phyloP scores from a whole-genome alignment of 1,140 invertebrate species.

The Lepidurus apus region DNA sequence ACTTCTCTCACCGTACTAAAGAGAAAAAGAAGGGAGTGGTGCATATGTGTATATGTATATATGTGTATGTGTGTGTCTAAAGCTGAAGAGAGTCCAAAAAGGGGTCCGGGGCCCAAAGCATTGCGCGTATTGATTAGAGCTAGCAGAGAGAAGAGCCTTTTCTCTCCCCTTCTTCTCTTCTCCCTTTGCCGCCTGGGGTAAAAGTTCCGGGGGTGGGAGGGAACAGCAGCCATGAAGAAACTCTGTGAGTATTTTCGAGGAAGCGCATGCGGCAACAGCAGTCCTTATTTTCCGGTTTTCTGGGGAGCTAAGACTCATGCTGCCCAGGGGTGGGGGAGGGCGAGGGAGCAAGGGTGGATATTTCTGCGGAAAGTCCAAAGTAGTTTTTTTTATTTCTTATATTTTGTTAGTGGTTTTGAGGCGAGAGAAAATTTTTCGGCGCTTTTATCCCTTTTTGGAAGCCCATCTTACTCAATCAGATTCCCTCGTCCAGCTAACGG shows the following conservation, averaged over 20 bases:
- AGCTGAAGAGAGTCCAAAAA: conserved; percentile 5
- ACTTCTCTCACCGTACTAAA: no score
- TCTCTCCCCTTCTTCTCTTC: no score
- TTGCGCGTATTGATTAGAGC: conserved; percentile 21
- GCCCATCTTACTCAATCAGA: background rate
- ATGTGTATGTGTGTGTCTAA: background rate
- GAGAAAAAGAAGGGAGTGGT: background rate
- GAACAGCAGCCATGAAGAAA: background rate
- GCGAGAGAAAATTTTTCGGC: conserved; percentile 5
- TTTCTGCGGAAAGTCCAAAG: background rate
- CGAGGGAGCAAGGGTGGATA: background rate
- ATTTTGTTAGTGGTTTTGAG: background rate
- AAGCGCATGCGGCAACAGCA: conserved; percentile 9
- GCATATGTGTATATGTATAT: background rate
- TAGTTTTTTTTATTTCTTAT: background rate
- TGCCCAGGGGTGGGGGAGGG: background rate
- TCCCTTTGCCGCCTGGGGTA: background rate
- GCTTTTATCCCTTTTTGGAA: background rate
- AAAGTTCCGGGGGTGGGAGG: background rate
- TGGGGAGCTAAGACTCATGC: background rate
- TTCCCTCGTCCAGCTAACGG: conserved; percentile 20
- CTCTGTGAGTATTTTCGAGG: conserved; percentile 2
- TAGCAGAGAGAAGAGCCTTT: background rate
- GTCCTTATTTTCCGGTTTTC: conserved; percentile 2
- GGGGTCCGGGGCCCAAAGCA: background rate